Evolutionary conservation across 2,797 vertebrate genomes (phyloP), one percentile per base, ranked within the genome.

Genomic region (Tenualosa thibaudeaui): DNA sequence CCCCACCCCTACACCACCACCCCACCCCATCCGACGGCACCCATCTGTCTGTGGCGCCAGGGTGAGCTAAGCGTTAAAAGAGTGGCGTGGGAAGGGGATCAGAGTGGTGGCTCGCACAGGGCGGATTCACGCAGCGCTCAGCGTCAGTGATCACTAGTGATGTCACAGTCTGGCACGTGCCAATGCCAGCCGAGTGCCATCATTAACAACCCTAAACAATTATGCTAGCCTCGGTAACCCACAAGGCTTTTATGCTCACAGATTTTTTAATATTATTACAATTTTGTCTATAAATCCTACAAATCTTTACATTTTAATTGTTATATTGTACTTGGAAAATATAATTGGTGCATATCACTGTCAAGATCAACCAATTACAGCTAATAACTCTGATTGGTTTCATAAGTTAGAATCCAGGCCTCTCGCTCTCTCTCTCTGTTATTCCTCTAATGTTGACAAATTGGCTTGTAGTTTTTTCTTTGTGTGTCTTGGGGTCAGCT

Each of bases 1-100:
- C 7, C 87, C 90, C 91, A 90, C 24, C 53, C 85, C 75, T 90
- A 92, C 93, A 93, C 92, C 92, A 93, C 92, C 91, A 87, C 88
- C 90, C 91, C 84, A 88, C 89, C 40, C 37, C 37, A 17, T 6
- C 68, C 68, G 37, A 75, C 68, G 37, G 4, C 68, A 37, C 37
- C 68, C 68, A 75, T 43, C 68, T 75, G 68, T 43, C 68, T 37
- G 13, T 75, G 68, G 68, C 68, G 68, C 68, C 68, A 75, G 37
- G 68, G 54, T 3, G 54, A 56, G 54, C 54, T 40, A 37, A 40
- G 37, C 13, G 68, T 40, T 75, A 75, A 75, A 75, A 37, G 68
- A 75, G 68, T 15, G 31, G 68, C 68, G 68, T 75, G 68, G 68
- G 68, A 75, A 75, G 68, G 6, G 17, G 68, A 75, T 75, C 68